Evolutionary conservation across 2,113 vertebrate species (phyloP).

Genomic region (Hippolais icterina): DNA sequence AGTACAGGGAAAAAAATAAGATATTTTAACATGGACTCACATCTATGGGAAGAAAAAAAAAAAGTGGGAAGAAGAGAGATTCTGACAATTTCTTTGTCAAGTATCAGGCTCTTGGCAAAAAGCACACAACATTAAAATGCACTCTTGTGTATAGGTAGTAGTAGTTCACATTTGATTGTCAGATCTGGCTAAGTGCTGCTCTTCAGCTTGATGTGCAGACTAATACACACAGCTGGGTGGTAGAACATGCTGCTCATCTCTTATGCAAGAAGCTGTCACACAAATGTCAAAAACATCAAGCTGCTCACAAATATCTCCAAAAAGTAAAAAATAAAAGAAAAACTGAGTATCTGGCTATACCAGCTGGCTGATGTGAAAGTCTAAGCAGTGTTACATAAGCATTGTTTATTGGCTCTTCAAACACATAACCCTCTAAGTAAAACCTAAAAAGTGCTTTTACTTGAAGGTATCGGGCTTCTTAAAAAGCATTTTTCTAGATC

Average conservation of each 20-base stretch:
- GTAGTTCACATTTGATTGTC: conserved; percentile 55
- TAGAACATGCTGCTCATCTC: conserved; percentile 73
- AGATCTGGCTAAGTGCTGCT: conserved; percentile 67
- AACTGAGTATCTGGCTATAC: conserved; percentile 56
- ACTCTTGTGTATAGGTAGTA: conserved; percentile 55
- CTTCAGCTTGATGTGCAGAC: conserved; percentile 68
- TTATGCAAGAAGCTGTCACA: conserved; percentile 81
- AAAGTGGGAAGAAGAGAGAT: neutral
- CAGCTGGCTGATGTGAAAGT: conserved; percentile 55
- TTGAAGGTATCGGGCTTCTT: neutral
- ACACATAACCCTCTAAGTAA: neutral
- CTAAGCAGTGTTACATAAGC: neutral
- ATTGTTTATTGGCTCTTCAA: neutral
- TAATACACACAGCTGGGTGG: conserved; percentile 79
- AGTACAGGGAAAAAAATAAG: neutral
- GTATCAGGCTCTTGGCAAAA: conserved; percentile 76
- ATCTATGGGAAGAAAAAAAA: neutral
- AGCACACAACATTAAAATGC: conserved; percentile 79
- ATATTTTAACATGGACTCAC: neutral
- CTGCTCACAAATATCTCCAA: conserved; percentile 84
- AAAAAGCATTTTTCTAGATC: neutral
- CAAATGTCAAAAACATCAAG: conserved; percentile 88
- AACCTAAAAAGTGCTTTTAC: neutral
- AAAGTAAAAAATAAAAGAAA: neutral
- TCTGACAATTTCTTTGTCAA: conserved; percentile 77